Percentiles rank a stretch among this genome's conserved stretches.
Conservation (phyloP, 2,888 invertebrate species). For the Pomacea canaliculata region DNA sequence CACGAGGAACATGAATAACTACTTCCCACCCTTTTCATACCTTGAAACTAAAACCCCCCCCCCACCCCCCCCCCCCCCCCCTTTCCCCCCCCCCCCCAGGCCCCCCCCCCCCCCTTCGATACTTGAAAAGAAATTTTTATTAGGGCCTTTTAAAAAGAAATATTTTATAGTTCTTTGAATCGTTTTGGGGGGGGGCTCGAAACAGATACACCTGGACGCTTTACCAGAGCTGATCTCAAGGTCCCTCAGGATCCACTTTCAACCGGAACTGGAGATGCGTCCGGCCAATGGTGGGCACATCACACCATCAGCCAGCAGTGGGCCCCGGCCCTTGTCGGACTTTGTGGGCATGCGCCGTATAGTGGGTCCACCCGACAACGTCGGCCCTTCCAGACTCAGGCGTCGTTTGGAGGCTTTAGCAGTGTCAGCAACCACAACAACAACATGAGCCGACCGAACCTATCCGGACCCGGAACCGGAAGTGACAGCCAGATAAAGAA, state of each 20-base stretch:
- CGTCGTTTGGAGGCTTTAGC: conserved; percentile 30
- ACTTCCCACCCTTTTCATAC: too few species aligned
- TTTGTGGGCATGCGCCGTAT: conserved; percentile 31
- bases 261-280: conserved; percentile 23
- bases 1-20: not conserved
- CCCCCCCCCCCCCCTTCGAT: too few species aligned
- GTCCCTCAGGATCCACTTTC: conserved; percentile 24
- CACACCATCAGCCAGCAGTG: conserved; percentile 7
- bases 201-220: conserved; percentile 52
- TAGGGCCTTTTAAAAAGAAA: too few species aligned
- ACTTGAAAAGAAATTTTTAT: too few species aligned
- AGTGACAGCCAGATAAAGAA: conserved; percentile 23
- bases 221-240: conserved; percentile 50
- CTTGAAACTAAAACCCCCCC: too few species aligned
- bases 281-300: conserved; percentile 7
- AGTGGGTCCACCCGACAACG: conserved; percentile 30
- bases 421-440: conserved; percentile 23
- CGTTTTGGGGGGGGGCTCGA: too few species aligned
- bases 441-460: conserved; percentile 4
- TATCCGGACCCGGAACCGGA: conserved; percentile 12
- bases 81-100: too few species aligned
- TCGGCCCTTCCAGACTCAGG: conserved; percentile 33
- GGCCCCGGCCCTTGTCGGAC: conserved; percentile 30
- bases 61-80: too few species aligned
- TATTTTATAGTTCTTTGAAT: too few species aligned